Percentiles rank a stretch among this genome's conserved stretches.
Evolutionary conservation across 1,140 invertebrate genomes (phyloP).

Genomic region (Drosophila tani): DNA sequence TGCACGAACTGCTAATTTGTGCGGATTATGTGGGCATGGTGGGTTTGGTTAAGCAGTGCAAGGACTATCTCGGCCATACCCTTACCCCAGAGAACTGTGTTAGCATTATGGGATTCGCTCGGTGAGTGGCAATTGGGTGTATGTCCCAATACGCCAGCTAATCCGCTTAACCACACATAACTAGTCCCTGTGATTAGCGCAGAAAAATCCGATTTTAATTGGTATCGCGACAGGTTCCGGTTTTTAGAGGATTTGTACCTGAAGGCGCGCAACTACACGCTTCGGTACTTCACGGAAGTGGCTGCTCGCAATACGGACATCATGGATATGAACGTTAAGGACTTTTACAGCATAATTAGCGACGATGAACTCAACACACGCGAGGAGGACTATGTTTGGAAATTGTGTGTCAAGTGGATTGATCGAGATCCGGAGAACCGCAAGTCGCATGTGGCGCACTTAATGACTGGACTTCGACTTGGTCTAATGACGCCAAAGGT

Average conservation of each 20-base stretch:
- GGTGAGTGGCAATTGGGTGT: conserved; percentile 72
- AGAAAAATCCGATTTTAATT: conserved; percentile 56
- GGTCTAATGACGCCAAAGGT: conserved; percentile 93
- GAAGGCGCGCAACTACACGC: conserved; percentile 89
- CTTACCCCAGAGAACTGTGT: conserved; percentile 92
- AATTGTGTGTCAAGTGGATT: conserved; percentile 87
- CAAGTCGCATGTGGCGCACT: conserved; percentile 88
- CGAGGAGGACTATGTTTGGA: conserved; percentile 87
- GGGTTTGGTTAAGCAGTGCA: conserved; percentile 91
- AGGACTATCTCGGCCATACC: conserved; percentile 88
- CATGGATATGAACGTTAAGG: conserved; percentile 89
- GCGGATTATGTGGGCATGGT: conserved; percentile 93
- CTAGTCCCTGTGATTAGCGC: not conserved
- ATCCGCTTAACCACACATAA: not conserved
- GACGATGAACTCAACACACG: conserved; percentile 91
- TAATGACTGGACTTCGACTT: conserved; percentile 93
- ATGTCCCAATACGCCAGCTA: not conserved
- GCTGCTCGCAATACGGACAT: conserved; percentile 90
- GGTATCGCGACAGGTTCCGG: conserved; percentile 55
- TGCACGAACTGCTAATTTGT: conserved; percentile 90
- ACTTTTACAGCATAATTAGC: conserved; percentile 89
- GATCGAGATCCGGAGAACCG: conserved; percentile 88
- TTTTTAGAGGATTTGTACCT: conserved; percentile 89
- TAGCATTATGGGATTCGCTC: conserved; percentile 92
- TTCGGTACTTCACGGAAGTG: conserved; percentile 91